Evolutionary conservation across 2,113 vertebrate genomes (phyloP).

Genomic region (Zosterops borbonicus): DNA sequence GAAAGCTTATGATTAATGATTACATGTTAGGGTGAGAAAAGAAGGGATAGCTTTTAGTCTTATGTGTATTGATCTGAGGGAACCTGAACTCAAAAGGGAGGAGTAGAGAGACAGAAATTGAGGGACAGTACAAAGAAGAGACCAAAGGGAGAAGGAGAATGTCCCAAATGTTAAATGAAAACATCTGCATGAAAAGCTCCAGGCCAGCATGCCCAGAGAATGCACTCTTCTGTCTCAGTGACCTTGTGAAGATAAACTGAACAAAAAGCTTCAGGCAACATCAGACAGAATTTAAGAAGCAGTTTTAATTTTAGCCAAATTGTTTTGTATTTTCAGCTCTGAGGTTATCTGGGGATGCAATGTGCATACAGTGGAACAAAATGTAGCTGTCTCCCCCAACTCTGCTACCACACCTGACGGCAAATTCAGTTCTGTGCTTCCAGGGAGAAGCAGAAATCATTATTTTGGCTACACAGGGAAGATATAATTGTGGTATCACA

Average conservation of each 20-base stretch:
- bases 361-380: conserved; percentile 14
- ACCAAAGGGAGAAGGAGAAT: neutral
- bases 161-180: neutral
- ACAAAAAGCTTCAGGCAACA: conserved; percentile 62
- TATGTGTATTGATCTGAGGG: neutral
- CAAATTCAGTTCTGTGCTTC: neutral
- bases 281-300: conserved; percentile 55
- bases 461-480: neutral
- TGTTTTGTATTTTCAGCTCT: conserved; percentile 30
- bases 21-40: neutral
- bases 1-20: neutral
- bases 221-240: conserved; percentile 60
- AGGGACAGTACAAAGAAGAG: neutral
- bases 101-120: neutral
- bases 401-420: neutral
- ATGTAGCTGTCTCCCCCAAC: neutral
- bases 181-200: conserved; percentile 16
- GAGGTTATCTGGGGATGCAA: conserved; percentile 56
- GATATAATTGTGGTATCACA: neutral
- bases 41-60: neutral
- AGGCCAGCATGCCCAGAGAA: conserved; percentile 22
- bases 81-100: neutral
- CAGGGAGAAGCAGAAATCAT: neutral
- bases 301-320: conserved; percentile 71
- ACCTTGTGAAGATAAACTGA: conserved; percentile 58